phyloP scores from a whole-genome alignment of 2,888 invertebrate genomes.

The Calameuta filiformis region DNA sequence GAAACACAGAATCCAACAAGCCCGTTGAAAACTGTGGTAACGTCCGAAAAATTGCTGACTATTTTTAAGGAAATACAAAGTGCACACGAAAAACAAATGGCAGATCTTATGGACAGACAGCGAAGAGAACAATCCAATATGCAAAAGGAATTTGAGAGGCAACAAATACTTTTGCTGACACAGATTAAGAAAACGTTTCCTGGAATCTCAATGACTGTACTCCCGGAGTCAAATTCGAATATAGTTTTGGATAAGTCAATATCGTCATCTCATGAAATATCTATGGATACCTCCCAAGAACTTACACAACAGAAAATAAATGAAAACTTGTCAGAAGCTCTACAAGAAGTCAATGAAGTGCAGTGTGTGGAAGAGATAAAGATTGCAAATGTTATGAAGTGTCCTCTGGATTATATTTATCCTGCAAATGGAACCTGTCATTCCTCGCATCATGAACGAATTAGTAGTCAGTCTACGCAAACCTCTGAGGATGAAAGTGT shows the following conservation, averaged over 20 bases:
- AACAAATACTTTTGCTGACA: conserved; percentile 71
- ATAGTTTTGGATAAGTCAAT: neutral
- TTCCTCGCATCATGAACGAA: neutral
- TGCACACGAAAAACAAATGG: conserved; percentile 75
- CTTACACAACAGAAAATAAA: conserved; percentile 23
- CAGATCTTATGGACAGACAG: conserved; percentile 73
- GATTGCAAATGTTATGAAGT: conserved; percentile 17
- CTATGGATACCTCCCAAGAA: neutral
- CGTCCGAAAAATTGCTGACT: conserved; percentile 53
- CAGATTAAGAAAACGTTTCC: conserved; percentile 63
- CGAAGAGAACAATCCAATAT: conserved; percentile 73
- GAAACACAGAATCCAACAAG: conserved; percentile 16
- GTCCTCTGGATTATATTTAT: conserved; percentile 31
- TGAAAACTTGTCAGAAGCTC: conserved; percentile 18
- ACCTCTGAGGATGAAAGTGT: neutral
- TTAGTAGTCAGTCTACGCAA: neutral
- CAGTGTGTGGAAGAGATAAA: neutral
- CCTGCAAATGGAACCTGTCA: conserved; percentile 20
- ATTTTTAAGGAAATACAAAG: conserved; percentile 69
- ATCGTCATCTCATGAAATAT: neutral
- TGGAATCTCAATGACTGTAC: conserved; percentile 38
- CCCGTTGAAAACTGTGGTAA: conserved; percentile 37
- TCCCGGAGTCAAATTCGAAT: conserved; percentile 24
- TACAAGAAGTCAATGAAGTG: neutral
- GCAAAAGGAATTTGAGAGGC: conserved; percentile 75